Evolutionary conservation across 2,888 invertebrate species (phyloP).

Genomic region (Chesias legatella): DNA sequence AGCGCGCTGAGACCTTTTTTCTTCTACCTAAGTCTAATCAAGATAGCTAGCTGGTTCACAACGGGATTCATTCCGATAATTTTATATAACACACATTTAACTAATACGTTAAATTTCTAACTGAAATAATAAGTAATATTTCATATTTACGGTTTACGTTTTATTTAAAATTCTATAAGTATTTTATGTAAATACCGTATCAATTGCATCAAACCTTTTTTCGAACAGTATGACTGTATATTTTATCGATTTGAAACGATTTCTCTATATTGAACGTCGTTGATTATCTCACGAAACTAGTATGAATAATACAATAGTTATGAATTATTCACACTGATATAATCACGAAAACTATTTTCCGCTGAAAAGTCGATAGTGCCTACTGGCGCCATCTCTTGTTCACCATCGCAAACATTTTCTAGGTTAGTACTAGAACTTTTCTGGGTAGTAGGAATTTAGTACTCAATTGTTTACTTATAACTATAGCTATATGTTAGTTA

Average conservation of each 20-base stretch:
- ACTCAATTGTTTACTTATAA: constrained; percentile 15
- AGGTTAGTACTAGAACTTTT: constrained; percentile 6
- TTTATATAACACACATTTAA: too few relatives aligned
- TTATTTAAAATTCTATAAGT: too few relatives aligned
- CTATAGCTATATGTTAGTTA: constrained; percentile 6
- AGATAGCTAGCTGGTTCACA: too few relatives aligned
- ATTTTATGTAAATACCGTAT: too few relatives aligned
- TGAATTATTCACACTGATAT: constrained; percentile 18
- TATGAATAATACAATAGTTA: constrained; percentile 24
- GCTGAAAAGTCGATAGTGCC: constrained; percentile 18
- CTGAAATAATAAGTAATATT: too few relatives aligned
- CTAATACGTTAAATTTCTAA: too few relatives aligned
- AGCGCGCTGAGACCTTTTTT: too few relatives aligned
- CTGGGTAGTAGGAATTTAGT: neutral
- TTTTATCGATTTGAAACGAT: neutral
- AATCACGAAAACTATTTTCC: constrained; percentile 12
- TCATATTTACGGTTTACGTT: too few relatives aligned
- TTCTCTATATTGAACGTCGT: neutral
- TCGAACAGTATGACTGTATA: neutral
- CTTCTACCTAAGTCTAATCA: too few relatives aligned
- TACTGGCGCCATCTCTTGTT: constrained; percentile 24
- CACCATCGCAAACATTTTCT: constrained; percentile 5
- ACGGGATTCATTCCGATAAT: too few relatives aligned
- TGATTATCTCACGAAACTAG: constrained; percentile 9
- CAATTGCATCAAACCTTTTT: neutral